Base-by-base conservation (phyloP, 30 jellyfish, hydroid and myxozoan species). In the Pelagia noctiluca region DNA sequence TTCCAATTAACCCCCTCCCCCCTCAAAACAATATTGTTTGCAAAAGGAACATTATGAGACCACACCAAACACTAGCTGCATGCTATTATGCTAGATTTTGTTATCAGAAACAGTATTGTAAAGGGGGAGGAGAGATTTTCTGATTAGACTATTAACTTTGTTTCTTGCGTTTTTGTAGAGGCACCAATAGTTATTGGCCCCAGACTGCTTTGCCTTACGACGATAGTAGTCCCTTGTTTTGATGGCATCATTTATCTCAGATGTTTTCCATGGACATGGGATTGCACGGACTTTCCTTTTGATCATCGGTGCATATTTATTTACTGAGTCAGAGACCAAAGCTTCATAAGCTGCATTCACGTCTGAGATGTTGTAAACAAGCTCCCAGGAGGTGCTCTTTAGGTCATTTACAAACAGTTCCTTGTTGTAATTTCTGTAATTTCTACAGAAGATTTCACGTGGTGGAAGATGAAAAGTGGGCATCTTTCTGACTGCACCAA, bases 401-500 rank as follows among this genome's bases (percentile, higher is more conserved):
- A 66, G 79, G 35, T 66, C 79, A n/a, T 66, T 25, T 31, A 66
- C 63, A 66, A 66, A 31, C 79, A 48, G 12, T 75, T 24, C 87
- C 76, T 75, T 50, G 62, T 50, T 21, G 63, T 48, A 75, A 30
- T 75, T 23, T 25, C 29, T 75, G 80, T 75, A 49, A 36, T 75
- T 75, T 75, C 87, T 75, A 33, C 87, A 52, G 22, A 5, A 21
- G 75, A 75, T 75, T 75, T 48, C 76, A 24, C 33, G 80, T 48
- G 87, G 87, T 35, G 75, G 75, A 61, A 75, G 76, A 75, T 54
- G 75, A 29, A 75, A 52, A 53, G 32, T 50, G 87, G 49, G 75
- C 81, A 53, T 75, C 21, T 75, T 75, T 75, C 87, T 75, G 76
- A 75, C 35, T 75, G 87, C 76, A 23, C 87, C 79, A 75, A 75